Conservation (phyloP, 1,140 invertebrate genomes). For the Drosophila repletoides region DNA sequence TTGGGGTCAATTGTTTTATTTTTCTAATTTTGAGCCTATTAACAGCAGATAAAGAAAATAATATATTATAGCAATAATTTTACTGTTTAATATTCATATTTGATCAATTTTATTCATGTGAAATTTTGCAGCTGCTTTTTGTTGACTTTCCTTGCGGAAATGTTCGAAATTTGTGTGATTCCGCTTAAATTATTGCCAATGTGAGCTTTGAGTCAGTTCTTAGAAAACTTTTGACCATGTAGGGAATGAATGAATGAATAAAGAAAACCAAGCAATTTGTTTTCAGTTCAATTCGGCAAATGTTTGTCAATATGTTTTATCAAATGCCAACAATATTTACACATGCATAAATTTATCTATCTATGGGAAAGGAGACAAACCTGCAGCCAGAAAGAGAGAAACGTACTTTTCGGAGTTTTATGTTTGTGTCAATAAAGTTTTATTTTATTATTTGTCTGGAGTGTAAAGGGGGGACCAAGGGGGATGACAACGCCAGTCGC, state of each 20-base stretch:
- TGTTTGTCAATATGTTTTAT: conserved; percentile 79
- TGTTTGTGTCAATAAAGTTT: conserved; percentile 78
- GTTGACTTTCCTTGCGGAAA: background rate
- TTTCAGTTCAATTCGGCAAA: conserved; percentile 68
- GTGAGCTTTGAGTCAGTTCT: conserved; percentile 7
- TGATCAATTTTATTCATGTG: no score
- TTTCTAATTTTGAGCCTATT: no score
- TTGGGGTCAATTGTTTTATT: no score
- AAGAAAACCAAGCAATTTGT: conserved; percentile 52
- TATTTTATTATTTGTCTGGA: conserved; percentile 69
- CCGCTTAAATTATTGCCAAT: conserved; percentile 30
- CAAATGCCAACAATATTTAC: conserved; percentile 75
- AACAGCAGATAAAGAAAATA: no score
- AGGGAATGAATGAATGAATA: no score
- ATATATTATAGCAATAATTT: no score
- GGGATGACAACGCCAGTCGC: conserved; percentile 49
- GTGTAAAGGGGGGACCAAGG: background rate
- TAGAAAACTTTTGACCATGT: conserved; percentile 28
- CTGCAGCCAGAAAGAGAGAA: conserved; percentile 4
- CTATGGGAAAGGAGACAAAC: background rate
- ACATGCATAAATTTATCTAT: conserved; percentile 74
- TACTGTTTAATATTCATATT: no score
- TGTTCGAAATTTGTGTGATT: background rate
- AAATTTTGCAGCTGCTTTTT: background rate
- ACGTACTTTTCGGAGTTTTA: conserved; percentile 68